A percentile compares a stretch with the other conserved stretches of the same genome.
Evolutionary conservation across 2,888 invertebrate genomes (phyloP).

Genomic region (Acanthosepion pharaonis): DNA sequence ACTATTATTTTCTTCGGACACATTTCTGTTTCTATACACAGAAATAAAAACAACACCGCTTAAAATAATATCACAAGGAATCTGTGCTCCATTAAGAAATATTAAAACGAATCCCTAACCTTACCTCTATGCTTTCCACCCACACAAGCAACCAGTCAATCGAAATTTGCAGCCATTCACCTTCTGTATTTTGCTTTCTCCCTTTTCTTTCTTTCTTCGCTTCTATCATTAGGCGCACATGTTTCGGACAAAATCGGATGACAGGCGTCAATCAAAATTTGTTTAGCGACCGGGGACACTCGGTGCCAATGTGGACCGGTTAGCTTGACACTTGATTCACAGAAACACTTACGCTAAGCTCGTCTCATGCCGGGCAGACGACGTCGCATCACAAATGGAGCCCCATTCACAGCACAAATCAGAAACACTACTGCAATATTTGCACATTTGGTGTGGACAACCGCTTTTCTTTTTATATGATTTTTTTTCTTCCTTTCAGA

Average conservation of each 20-base stretch:
- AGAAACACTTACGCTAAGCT: not conserved
- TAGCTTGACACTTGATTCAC: not conserved
- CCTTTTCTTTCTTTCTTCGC: not conserved
- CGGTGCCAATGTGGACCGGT: not conserved
- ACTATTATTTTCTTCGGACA: too few species aligned
- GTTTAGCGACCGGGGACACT: conserved; percentile 21
- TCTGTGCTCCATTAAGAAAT: not conserved
- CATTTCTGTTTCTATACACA: not conserved
- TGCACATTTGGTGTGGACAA: not conserved
- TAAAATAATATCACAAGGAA: conserved; percentile 8
- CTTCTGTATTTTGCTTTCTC: not conserved
- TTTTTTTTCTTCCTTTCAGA: not conserved
- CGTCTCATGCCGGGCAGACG: conserved; percentile 24
- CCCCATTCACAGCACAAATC: not conserved
- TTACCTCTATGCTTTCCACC: not conserved
- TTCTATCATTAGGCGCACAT: not conserved
- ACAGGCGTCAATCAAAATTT: not conserved
- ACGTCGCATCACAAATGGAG: not conserved
- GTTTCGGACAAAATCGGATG: not conserved
- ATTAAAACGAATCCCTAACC: not conserved
- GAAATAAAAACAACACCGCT: not conserved
- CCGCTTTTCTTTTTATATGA: not conserved
- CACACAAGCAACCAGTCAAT: not conserved
- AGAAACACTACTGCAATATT: not conserved
- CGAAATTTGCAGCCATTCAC: not conserved